Percentiles rank a stretch among this genome's conserved stretches.
Evolutionary conservation across 2,797 vertebrate genomes (phyloP).

Genomic region (Sardinella longiceps): DNA sequence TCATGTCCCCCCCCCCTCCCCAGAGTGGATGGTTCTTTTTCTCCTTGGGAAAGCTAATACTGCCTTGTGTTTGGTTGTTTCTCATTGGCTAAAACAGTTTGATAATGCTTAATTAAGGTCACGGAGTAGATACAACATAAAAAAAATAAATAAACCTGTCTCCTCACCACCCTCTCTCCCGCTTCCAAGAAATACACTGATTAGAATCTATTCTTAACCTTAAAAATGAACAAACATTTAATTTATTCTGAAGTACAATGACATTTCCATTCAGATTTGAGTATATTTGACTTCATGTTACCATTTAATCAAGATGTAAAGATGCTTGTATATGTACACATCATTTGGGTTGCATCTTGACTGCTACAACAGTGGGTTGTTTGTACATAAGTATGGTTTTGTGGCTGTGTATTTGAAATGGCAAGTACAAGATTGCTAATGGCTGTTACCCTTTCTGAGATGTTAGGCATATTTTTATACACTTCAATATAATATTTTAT

Average conservation of each 20-base stretch:
- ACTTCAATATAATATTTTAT: slow-evolving; percentile 84
- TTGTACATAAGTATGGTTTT: slow-evolving; percentile 74
- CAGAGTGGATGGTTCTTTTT: slow-evolving; percentile 39
- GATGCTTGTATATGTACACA: slow-evolving; percentile 59
- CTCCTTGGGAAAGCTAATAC: slow-evolving; percentile 72
- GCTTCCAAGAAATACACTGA: slow-evolving; percentile 79
- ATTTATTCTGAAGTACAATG: slow-evolving; percentile 73
- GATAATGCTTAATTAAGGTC: slow-evolving; percentile 53
- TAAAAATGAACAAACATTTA: slow-evolving; percentile 68
- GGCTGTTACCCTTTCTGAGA: slow-evolving; percentile 79
- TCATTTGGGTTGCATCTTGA: slow-evolving; percentile 66
- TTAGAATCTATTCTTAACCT: slow-evolving; percentile 66
- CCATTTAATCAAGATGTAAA: slow-evolving; percentile 66
- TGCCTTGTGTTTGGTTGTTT: slow-evolving; percentile 73
- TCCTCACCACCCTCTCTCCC: slow-evolving; percentile 72
- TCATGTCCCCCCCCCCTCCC: no score
- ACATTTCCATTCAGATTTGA: slow-evolving; percentile 68
- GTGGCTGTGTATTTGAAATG: slow-evolving; percentile 73
- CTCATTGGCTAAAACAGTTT: slow-evolving; percentile 77
- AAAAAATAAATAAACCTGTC: slow-evolving; percentile 65
- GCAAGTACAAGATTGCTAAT: slow-evolving; percentile 73
- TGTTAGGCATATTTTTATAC: slow-evolving; percentile 85
- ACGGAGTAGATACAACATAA: slow-evolving; percentile 24
- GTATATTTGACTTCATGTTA: slow-evolving; percentile 65
- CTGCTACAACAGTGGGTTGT: slow-evolving; percentile 63